A percentile compares a stretch with the other conserved stretches of the same genome.
These are phyloP conservation scores for Drosophila setifemur DNA, from an alignment of 1,140 invertebrate genomes.

Conservation along the genomic window DNA sequence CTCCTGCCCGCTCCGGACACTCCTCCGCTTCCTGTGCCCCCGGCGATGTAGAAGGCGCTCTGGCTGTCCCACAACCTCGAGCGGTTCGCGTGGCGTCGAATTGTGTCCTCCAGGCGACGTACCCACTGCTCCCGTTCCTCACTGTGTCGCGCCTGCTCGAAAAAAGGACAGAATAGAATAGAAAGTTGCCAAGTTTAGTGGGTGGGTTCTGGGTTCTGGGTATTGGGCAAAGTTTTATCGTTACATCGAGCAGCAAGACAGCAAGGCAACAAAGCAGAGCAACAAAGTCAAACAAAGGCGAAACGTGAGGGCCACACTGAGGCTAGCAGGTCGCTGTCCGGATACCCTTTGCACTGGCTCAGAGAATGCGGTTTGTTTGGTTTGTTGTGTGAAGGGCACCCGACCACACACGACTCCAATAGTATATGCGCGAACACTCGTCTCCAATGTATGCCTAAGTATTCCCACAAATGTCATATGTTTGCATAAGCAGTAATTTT, in stretches of 20 bases:
- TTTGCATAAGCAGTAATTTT: too few species aligned
- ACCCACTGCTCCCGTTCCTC: conserved; percentile 98
- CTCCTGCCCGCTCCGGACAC: conserved; percentile 75
- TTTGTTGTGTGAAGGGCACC: too few species aligned
- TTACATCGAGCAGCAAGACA: conserved; percentile 28
- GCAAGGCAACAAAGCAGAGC: conserved; percentile 10
- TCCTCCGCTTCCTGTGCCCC: conserved; percentile 75
- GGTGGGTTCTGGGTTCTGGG: conserved; percentile 13
- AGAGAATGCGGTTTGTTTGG: too few species aligned
- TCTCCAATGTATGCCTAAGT: too few species aligned
- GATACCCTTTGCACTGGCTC: conserved; percentile 4
- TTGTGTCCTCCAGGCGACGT: conserved; percentile 95
- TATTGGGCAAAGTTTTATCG: conserved; percentile 68
- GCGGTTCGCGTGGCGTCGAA: conserved; percentile 90
- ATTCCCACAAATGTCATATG: too few species aligned
- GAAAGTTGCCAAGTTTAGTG: conserved; percentile 24
- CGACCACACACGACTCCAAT: too few species aligned
- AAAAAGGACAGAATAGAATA: conserved; percentile 37
- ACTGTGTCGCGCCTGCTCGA: conserved; percentile 91
- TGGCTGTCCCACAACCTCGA: conserved; percentile 83
- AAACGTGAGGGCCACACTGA: conserved; percentile 16
- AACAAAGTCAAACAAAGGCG: conserved; percentile 22
- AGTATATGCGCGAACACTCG: too few species aligned
- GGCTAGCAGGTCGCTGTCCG: conserved; percentile 33
- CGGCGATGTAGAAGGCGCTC: conserved; percentile 64